Conservation (phyloP, 2,797 vertebrate genomes). For the Anabas testudineus region DNA sequence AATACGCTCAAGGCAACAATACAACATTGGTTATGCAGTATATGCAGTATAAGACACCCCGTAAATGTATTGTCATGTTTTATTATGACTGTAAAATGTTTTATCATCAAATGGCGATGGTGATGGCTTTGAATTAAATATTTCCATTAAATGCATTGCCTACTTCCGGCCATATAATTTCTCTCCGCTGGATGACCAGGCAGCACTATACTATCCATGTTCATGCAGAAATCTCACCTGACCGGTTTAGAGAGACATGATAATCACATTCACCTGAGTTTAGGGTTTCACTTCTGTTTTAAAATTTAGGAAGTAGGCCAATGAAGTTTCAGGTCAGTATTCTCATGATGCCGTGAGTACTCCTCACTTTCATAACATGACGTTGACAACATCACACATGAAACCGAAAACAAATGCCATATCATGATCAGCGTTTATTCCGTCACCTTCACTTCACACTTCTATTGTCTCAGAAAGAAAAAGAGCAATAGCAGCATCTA, state of each 20-base stretch:
- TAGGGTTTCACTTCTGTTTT: conserved; percentile 61
- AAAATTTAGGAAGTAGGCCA: conserved; percentile 52
- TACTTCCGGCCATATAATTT: conserved; percentile 38
- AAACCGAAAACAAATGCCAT: neutral
- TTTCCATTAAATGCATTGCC: accelerated
- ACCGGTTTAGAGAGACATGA: conserved; percentile 74
- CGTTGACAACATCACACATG: neutral
- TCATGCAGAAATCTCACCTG: conserved; percentile 67
- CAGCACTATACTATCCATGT: conserved; percentile 10
- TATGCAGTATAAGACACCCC: accelerated
- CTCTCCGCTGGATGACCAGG: neutral
- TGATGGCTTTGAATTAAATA: accelerated
- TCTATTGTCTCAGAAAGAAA: neutral
- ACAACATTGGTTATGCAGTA: accelerated
- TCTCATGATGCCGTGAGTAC: neutral
- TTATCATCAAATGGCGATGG: accelerated
- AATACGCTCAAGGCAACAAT: accelerated
- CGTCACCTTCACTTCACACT: neutral
- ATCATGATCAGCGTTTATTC: neutral
- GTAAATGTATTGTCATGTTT: accelerated
- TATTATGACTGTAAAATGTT: accelerated
- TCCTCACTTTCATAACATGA: neutral
- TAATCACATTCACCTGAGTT: conserved; percentile 40
- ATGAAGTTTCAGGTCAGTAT: neutral
- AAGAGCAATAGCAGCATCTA: conserved; percentile 39